A percentile compares a stretch with the other conserved stretches of the same genome.
phyloP scores from a whole-genome alignment of 2,113 vertebrate genomes.

The Hydrochoerus hydrochaeris region DNA sequence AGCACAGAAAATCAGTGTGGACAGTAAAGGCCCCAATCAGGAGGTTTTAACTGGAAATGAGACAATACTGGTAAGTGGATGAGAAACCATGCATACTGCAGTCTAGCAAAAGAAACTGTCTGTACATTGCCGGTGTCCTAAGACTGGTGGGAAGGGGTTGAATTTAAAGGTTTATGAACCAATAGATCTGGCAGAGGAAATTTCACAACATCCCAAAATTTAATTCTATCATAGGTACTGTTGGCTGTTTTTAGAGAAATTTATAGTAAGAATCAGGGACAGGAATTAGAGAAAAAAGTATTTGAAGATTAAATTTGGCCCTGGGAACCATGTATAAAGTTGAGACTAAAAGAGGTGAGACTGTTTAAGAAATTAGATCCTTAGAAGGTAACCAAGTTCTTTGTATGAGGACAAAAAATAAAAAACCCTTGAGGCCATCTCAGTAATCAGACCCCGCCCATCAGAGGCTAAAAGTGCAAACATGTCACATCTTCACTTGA shows the following conservation, averaged over 20 bases:
- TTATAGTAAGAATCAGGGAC: not conserved
- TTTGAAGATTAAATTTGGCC: not conserved
- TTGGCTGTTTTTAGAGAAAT: not conserved
- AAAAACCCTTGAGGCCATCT: not conserved
- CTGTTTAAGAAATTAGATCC: not conserved
- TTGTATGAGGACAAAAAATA: not conserved
- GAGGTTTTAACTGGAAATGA: not conserved
- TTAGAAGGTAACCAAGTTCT: not conserved
- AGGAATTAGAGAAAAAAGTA: not conserved
- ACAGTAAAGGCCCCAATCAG: not conserved
- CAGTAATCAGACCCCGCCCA: not conserved
- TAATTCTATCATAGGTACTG: not conserved
- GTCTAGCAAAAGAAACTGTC: not conserved
- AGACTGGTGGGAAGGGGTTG: not conserved
- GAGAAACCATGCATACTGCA: not conserved
- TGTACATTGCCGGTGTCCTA: not conserved
- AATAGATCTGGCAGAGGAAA: not conserved
- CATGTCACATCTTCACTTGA: not conserved
- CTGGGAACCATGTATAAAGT: not conserved
- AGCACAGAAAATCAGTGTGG: not conserved
- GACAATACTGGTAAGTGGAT: not conserved
- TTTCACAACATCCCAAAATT: not conserved
- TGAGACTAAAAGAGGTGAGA: not conserved
- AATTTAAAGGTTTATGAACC: not conserved
- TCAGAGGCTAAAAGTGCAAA: not conserved